These are phyloP conservation scores for Netelia inedita DNA, from an alignment of 2,888 invertebrate species.

Conservation along the genomic window DNA sequence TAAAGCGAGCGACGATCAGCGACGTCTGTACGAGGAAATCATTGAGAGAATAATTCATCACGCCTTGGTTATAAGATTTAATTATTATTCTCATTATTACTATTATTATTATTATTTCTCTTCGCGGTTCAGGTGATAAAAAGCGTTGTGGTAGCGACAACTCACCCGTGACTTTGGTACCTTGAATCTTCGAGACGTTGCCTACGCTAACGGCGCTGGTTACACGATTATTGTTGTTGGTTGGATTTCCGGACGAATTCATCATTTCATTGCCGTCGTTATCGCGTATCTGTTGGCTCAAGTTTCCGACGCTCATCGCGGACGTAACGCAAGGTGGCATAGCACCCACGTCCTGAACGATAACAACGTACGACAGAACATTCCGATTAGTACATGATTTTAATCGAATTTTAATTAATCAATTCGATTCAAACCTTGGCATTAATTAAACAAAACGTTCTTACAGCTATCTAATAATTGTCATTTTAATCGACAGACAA, in stretches of 20 bases:
- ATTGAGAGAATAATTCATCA: background rate
- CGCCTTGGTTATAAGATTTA: background rate
- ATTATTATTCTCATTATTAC: background rate
- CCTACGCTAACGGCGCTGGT: constrained; percentile 80
- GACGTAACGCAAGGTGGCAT: constrained; percentile 82
- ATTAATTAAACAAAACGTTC: no score
- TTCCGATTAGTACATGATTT: background rate
- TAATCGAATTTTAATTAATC: no score
- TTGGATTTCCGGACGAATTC: constrained; percentile 57
- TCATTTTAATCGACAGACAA: background rate
- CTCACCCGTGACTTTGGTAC: constrained; percentile 79
- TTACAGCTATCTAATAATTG: background rate
- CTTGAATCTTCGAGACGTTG: constrained; percentile 80
- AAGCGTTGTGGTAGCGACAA: constrained; percentile 21
- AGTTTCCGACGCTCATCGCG: constrained; percentile 81
- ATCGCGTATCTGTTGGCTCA: constrained; percentile 79
- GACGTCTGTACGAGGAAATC: background rate
- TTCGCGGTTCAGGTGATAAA: background rate
- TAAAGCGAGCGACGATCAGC: background rate
- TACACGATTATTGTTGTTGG: constrained; percentile 78
- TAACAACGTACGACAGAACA: constrained; percentile 23
- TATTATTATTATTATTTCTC: background rate
- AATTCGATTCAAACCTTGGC: no score
- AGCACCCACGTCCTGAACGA: constrained; percentile 76
- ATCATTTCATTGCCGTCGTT: constrained; percentile 71